Evolutionary conservation across 2,113 vertebrate species (phyloP), one percentile per base, ranked within the genome.

Genomic region (Mastomys coucha): DNA sequence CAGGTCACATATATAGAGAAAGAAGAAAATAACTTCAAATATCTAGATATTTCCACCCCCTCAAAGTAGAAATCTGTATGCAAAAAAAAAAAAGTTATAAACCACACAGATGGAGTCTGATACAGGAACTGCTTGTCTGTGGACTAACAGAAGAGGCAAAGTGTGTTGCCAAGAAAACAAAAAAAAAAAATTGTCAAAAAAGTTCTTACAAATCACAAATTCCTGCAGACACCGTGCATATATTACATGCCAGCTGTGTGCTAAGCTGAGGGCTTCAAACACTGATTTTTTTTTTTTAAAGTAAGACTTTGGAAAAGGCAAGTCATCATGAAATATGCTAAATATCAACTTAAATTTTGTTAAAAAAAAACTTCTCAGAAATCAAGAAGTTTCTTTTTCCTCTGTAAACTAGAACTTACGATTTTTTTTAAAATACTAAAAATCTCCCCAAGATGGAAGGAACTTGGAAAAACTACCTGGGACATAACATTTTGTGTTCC

Each of bases 41-140:
- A 58, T 26, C 58, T 53, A 56, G 58, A 28, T 91, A 58, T 80
- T 70, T 69, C 28, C 12, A 7, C n/a, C 20, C 12, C 53, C 36
- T 36, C 53, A 86, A 63, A 77, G 85, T n/a, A 89, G 76, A 76
- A 85, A 91, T 95, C 56, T 70, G 33, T 77, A 73, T 39, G 77
- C 36, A 77, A 91, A 53, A 42, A 45, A 53, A 42, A 45, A 39
- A 76, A 92, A 33, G 28, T 39, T 36, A 72, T 76, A 78, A 85
- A 31, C n/a, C n/a, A 58, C 60, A 70, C 89, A 39, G 51, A 67
- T 56, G 58, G 89, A 45, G 20, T 53, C 42, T 81, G 51, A 81
- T 60, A 82, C 42, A 58, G 87, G 65, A 72, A 72, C 65, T 45
- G 17, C 58, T 85, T 36, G 24, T 36, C 13, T 1, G 20, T 45